Evolutionary conservation across 1,140 invertebrate species (phyloP).

Genomic region (Cyclina sinensis): DNA sequence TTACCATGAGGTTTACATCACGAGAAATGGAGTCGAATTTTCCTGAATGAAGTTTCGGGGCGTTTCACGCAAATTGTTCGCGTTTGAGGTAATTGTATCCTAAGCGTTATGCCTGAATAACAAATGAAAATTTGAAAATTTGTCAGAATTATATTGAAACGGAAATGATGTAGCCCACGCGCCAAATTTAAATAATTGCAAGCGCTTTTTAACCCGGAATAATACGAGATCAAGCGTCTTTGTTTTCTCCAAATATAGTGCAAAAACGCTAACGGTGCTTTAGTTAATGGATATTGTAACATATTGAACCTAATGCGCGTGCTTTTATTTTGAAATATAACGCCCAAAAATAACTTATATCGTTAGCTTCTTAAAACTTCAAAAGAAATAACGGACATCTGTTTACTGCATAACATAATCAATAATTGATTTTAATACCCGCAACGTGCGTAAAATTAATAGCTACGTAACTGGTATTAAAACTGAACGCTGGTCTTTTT

Average conservation of each 20-base stretch:
- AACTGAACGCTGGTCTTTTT: neutral
- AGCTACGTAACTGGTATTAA: conserved; percentile 34
- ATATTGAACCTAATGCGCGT: conserved; percentile 48
- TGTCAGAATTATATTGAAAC: conserved; percentile 44
- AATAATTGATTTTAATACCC: conserved; percentile 37
- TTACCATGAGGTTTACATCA: neutral
- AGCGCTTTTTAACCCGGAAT: neutral
- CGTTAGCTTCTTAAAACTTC: neutral
- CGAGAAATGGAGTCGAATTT: neutral
- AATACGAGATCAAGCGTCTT: conserved; percentile 1
- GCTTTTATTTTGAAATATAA: conserved; percentile 22
- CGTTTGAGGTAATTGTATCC: neutral
- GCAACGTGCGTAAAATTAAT: conserved; percentile 26
- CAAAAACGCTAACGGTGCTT: conserved; percentile 37
- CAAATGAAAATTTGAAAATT: conserved; percentile 32
- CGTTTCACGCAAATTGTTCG: neutral
- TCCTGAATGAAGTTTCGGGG: neutral
- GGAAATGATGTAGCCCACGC: conserved; percentile 43
- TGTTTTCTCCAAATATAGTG: conserved; percentile 20
- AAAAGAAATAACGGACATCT: conserved; percentile 10
- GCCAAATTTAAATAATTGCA: neutral
- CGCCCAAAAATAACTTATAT: conserved; percentile 41
- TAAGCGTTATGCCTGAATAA: conserved; percentile 8
- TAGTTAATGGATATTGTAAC: conserved; percentile 12
- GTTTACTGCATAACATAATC: conserved; percentile 20